Percentiles rank a stretch among this genome's conserved stretches.
These are phyloP conservation scores for Spatulosminthurus flaviceps DNA, from an alignment of 2,888 invertebrate genomes.

Conservation along the genomic window DNA sequence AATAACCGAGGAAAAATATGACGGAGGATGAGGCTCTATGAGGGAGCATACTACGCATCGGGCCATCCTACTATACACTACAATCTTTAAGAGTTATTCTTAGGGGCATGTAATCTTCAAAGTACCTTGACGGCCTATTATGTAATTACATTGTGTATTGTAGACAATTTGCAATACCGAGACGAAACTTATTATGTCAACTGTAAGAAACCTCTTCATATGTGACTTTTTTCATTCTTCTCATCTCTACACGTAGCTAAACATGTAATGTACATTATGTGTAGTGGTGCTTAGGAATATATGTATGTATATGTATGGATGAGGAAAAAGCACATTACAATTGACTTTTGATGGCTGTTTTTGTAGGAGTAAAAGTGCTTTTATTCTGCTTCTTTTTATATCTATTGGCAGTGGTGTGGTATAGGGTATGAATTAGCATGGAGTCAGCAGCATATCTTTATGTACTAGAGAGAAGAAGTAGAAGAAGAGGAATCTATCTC, in stretches of 20 bases:
- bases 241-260: no score
- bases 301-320: no score
- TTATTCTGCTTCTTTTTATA: no score
- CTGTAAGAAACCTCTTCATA: neutral
- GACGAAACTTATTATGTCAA: neutral
- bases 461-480: no score
- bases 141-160: conserved; percentile 9
- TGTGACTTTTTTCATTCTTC: neutral
- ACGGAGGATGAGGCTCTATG: no score
- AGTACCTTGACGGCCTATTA: neutral
- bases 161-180: neutral
- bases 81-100: neutral
- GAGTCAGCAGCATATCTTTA: neutral
- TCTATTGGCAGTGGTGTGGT: neutral
- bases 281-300: neutral
- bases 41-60: no score
- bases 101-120: neutral
- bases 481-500: neutral
- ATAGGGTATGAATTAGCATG: neutral
- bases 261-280: no score
- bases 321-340: no score
- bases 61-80: no score
- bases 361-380: no score
- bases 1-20: no score
- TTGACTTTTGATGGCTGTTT: no score